phyloP scores from a whole-genome alignment of 2,797 vertebrate genomes.

The Intellagama lesueurii region DNA sequence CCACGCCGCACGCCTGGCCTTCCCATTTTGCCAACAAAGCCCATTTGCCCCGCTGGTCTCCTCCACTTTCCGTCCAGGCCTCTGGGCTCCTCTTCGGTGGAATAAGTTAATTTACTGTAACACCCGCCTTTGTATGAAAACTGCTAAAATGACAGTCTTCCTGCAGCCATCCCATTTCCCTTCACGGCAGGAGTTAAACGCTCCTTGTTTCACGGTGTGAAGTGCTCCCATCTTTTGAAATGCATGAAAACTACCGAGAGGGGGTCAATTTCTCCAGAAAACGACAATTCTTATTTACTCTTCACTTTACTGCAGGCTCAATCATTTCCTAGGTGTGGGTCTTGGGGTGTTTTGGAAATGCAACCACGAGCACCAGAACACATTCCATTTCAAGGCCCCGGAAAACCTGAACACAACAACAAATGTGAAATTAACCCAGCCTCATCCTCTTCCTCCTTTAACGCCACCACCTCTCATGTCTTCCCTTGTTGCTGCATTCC shows the following conservation, averaged over 20 bases:
- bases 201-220: slow-evolving; percentile 66
- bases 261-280: slow-evolving; percentile 43
- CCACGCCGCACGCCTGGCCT: slow-evolving; percentile 36
- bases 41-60: slow-evolving; percentile 72
- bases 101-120: slow-evolving; percentile 74
- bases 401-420: background rate
- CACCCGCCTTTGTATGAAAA: slow-evolving; percentile 66
- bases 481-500: background rate
- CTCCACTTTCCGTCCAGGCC: slow-evolving; percentile 66
- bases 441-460: too few relatives aligned
- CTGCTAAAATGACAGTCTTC: slow-evolving; percentile 66
- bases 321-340: slow-evolving; percentile 36
- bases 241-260: slow-evolving; percentile 59
- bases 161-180: slow-evolving; percentile 65
- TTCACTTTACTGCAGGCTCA: slow-evolving; percentile 36
- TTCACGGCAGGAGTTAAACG: slow-evolving; percentile 63
- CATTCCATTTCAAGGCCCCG: background rate
- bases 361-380: accelerated
- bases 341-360: accelerated
- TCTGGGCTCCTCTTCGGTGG: slow-evolving; percentile 63
- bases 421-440: background rate
- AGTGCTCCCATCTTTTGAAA: slow-evolving; percentile 62
- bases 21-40: slow-evolving; percentile 66
- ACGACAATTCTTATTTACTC: slow-evolving; percentile 56
- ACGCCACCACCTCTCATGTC: background rate